phyloP scores from a whole-genome alignment of 2,113 vertebrate genomes.

The Dryoscopus gambensis region DNA sequence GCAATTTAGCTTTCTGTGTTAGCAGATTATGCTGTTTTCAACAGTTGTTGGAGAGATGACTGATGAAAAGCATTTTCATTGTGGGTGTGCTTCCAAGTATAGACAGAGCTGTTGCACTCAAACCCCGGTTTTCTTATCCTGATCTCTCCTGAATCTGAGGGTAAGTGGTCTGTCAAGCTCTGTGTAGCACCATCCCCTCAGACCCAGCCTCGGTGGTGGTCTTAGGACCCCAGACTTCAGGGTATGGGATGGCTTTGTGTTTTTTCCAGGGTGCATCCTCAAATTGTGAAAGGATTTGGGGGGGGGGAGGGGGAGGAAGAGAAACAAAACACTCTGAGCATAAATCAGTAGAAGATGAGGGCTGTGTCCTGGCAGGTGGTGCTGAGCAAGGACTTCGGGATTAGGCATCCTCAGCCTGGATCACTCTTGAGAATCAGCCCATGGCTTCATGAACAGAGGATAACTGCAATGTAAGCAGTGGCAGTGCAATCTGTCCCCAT shows the following conservation, averaged over 20 bases:
- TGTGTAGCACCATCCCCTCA: not conserved
- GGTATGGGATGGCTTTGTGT: not conserved
- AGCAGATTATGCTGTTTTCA: conserved; percentile 54
- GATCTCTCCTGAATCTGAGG: not conserved
- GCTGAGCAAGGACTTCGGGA: not conserved
- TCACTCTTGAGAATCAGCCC: not conserved
- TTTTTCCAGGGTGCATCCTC: not conserved
- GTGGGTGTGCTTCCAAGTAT: not conserved
- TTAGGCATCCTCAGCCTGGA: not conserved
- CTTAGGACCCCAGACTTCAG: not conserved
- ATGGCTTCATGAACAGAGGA: not conserved
- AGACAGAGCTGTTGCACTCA: not conserved
- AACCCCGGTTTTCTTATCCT: not conserved
- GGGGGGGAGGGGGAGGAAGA: rapidly evolving
- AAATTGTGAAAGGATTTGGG: not conserved
- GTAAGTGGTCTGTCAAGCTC: not conserved
- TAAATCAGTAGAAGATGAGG: not conserved
- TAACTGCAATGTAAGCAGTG: not conserved
- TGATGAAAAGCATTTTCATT: conserved; percentile 28
- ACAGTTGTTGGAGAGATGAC: conserved; percentile 36
- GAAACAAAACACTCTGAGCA: not conserved
- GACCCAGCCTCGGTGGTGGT: not conserved
- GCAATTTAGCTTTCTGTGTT: conserved; percentile 58
- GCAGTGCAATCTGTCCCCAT: rapidly evolving
- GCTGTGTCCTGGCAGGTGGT: not conserved